Evolutionary conservation across 23 tunicate genomes (phyloP).

Genomic region (Styela clava): DNA sequence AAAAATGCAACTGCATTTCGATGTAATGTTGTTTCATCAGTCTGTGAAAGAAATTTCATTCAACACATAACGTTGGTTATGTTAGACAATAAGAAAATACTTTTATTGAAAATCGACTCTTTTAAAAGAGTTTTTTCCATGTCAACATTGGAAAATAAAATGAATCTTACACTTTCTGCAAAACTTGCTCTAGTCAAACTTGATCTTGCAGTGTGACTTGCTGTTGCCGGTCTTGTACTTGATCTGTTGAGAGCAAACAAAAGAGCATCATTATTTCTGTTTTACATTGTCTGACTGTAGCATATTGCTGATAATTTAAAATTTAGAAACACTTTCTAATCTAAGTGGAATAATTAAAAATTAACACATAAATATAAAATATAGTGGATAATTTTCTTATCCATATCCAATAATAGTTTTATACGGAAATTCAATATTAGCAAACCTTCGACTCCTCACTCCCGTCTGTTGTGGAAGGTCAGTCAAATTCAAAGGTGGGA

Average conservation of each 20-base stretch:
- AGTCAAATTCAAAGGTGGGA: slow-evolving; percentile 4
- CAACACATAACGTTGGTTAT: not conserved
- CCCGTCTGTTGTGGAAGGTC: not conserved
- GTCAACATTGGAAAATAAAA: not conserved
- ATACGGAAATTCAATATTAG: too few species aligned
- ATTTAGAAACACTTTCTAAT: too few species aligned
- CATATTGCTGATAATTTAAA: too few species aligned
- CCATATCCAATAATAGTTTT: too few species aligned
- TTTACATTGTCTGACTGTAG: too few species aligned
- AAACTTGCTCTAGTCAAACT: slow-evolving; percentile 3
- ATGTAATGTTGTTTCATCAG: slow-evolving; percentile 10
- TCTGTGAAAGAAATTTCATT: not conserved
- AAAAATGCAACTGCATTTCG: slow-evolving; percentile 41
- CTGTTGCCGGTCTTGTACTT: slow-evolving; percentile 18
- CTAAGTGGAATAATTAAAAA: too few species aligned
- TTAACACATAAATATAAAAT: too few species aligned
- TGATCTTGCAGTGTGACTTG: slow-evolving; percentile 19
- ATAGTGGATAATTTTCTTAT: too few species aligned
- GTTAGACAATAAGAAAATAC: too few species aligned
- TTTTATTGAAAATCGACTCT: too few species aligned
- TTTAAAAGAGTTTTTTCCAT: too few species aligned
- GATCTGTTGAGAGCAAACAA: slow-evolving; percentile 10
- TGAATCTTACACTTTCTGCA: slow-evolving; percentile 1
- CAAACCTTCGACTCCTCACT: not conserved
- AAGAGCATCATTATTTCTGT: not conserved